Conservation (phyloP, 2,113 vertebrate genomes). For the Pteropus alecto region DNA sequence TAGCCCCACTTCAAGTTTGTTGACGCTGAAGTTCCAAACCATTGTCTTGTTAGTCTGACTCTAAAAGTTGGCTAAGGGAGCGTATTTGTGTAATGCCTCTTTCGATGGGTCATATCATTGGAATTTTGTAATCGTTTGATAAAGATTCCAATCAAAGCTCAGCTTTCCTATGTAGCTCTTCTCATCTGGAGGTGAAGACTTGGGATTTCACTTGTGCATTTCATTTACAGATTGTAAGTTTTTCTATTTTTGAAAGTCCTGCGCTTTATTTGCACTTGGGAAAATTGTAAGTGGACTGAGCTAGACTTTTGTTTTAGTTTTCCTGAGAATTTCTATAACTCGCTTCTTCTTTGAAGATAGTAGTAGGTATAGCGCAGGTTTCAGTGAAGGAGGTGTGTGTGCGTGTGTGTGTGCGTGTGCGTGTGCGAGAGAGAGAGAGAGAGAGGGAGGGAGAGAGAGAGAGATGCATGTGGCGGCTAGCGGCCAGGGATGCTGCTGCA, state of each 20-base stretch:
- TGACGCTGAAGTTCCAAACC: not conserved
- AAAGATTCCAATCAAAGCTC: not conserved
- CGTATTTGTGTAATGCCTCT: not conserved
- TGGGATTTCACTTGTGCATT: not conserved
- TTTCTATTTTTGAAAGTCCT: not conserved
- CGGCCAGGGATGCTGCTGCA: not conserved
- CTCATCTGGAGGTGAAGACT: not conserved
- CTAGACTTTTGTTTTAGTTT: not conserved
- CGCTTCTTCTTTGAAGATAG: conserved; percentile 1
- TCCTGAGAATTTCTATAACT: conserved; percentile 2
- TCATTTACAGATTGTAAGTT: not conserved
- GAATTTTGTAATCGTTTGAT: not conserved
- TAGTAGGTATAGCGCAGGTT: not conserved
- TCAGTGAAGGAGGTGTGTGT: not conserved
- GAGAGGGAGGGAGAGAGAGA: not conserved
- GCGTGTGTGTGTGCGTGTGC: not conserved
- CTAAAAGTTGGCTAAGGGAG: not conserved
- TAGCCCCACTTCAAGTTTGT: not conserved
- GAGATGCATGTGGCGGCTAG: not conserved
- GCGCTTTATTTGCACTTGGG: not conserved
- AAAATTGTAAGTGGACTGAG: not conserved
- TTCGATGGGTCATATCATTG: not conserved
- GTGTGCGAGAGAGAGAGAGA: no score
- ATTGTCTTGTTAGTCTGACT: not conserved
- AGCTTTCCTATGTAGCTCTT: not conserved